A percentile compares a stretch with the other conserved stretches of the same genome.
Evolutionary conservation across 2,797 vertebrate species (phyloP).

Genomic region (Fistularia tabacaria): DNA sequence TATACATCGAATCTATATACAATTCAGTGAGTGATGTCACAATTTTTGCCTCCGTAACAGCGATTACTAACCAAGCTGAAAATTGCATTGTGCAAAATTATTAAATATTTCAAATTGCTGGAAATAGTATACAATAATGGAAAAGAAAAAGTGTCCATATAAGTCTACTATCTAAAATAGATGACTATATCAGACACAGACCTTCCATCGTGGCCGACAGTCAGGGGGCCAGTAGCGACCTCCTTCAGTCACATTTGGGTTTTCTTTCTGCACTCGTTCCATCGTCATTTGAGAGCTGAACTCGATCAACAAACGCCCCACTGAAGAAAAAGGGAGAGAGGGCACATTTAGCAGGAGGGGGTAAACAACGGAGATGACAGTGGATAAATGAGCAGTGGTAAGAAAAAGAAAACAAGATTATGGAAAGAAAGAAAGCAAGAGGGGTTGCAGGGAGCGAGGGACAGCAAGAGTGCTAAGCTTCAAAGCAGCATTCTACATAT

Average conservation of each 20-base stretch:
- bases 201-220: slow-evolving; percentile 88
- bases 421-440: slow-evolving; percentile 6
- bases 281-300: slow-evolving; percentile 97
- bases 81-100: no score
- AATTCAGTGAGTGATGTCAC: no score
- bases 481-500: slow-evolving; percentile 42
- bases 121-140: no score
- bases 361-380: slow-evolving; percentile 13
- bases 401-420: slow-evolving; percentile 5
- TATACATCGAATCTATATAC: no score
- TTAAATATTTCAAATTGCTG: no score
- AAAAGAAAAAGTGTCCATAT: no score
- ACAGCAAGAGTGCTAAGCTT: slow-evolving; percentile 36
- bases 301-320: slow-evolving; percentile 95
- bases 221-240: slow-evolving; percentile 89
- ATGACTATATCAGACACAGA: slow-evolving; percentile 6
- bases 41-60: no score
- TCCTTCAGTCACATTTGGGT: slow-evolving; percentile 90
- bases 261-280: slow-evolving; percentile 95
- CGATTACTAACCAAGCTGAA: no score
- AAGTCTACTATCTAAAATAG: no score
- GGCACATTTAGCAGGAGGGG: slow-evolving; percentile 20
- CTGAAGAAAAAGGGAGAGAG: slow-evolving; percentile 63
- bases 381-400: slow-evolving; percentile 6
- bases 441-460: slow-evolving; percentile 23